Base-by-base conservation (phyloP, 2,797 vertebrate species). In the Stomatorhinus walkeri region DNA sequence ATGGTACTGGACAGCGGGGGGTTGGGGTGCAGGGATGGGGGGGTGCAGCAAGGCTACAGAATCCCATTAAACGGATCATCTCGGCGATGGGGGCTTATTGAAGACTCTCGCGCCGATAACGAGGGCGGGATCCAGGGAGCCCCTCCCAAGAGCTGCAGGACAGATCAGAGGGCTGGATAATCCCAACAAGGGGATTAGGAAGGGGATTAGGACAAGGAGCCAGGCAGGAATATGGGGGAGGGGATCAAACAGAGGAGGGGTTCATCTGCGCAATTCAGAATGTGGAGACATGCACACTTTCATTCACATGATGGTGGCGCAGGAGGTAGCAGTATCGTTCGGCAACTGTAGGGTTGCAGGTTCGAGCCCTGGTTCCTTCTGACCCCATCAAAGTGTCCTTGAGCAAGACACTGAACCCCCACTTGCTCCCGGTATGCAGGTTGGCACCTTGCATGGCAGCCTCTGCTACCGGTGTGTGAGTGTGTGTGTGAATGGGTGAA, bases 111-210 rank as follows among this genome's bases (percentile, higher is more conserved):
- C 4, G 9, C 1, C 10, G 83, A 85, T 85, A 85, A 51, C n/a
- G 22, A 85, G 10, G 84, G 24, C 7, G 24, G 84, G 49, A n/a
- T 52, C 48, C 10, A 16, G 49, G 84, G 24, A 85, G 49, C 24
- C 22, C 24, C 10, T 0, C 22, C 24, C n/a, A n/a, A 19, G 84
- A 52, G 84, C 49, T 24, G 84, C 48, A 14, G 84, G 84, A 85
- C 43, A 85, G 84, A 85, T 85, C 49, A 85, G 84, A 85, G 22
- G 84, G 10, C 24, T 52, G 84, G 84, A 85, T 85, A 54, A 85
- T 85, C 84, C 84, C 49, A 32, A 28, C 84, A 85, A 54, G 22
- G 12, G 84, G 84, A 86, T 86, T 36, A 54, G 84, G 84, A 85
- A 54, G 22, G 12, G 84, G 84, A 86, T 86, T 36, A 54, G 84